Conservation (phyloP, 2,888 invertebrate species). For the Plusia festucae region DNA sequence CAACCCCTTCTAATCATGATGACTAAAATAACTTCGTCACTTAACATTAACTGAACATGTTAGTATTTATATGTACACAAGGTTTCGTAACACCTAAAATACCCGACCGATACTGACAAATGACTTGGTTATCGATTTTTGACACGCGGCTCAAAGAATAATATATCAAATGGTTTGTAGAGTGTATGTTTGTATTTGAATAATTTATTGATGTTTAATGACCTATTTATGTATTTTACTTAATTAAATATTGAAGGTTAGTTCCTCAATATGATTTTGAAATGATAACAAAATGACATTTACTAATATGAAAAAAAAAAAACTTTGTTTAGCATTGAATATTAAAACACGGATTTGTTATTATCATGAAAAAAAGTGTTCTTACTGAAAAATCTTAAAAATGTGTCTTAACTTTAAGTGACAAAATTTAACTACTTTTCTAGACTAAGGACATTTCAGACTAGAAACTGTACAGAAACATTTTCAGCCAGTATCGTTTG, state of each 20-base stretch:
- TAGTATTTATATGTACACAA: neutral
- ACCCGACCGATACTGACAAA: neutral
- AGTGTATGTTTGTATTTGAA: no score
- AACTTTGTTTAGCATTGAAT: no score
- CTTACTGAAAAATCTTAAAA: no score
- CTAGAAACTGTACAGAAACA: slow-evolving; percentile 7
- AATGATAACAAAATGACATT: no score
- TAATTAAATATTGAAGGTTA: no score
- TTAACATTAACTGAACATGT: neutral
- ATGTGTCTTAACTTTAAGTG: neutral
- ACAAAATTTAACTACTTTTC: neutral
- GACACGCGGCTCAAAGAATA: neutral
- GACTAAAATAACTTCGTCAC: neutral
- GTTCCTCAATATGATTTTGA: no score
- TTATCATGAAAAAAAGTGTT: no score
- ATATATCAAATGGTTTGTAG: neutral
- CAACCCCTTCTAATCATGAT: no score
- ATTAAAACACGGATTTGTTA: no score
- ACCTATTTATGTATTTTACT: no score
- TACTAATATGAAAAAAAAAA: no score
- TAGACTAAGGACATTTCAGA: slow-evolving; percentile 6
- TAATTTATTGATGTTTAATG: no score
- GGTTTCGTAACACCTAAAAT: neutral
- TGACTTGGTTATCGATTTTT: neutral
- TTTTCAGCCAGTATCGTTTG: slow-evolving; percentile 9